Conservation (phyloP, 2,113 vertebrate species). For the Drymodes brunneopygia region DNA sequence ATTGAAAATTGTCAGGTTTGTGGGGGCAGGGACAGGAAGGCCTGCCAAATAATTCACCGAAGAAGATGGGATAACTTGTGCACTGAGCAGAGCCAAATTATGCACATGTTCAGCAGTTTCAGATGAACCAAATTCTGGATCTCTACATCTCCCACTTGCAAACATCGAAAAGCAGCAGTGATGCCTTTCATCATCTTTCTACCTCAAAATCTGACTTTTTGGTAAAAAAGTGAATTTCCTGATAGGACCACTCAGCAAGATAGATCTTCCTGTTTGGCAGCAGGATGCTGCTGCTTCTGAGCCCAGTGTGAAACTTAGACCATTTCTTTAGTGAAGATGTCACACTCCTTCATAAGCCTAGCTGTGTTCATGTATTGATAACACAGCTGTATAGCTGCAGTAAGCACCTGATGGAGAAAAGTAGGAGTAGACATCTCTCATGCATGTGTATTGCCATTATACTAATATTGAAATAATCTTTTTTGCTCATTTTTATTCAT, state of each 20-base stretch:
- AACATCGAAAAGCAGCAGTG: background rate
- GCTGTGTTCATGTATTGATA: background rate
- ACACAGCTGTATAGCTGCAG: background rate
- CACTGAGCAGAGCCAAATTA: slow-evolving; percentile 13
- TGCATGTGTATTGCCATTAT: background rate
- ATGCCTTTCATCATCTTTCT: background rate
- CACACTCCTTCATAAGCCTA: background rate
- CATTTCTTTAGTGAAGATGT: background rate
- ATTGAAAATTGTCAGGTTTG: background rate
- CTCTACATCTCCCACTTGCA: background rate
- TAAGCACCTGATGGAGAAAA: background rate
- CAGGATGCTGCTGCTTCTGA: background rate
- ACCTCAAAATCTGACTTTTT: background rate
- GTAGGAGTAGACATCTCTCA: background rate
- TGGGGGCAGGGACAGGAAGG: background rate
- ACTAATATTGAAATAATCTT: background rate
- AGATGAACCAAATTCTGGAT: background rate
- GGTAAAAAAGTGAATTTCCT: background rate
- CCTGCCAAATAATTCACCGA: slow-evolving; percentile 4
- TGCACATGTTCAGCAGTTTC: background rate
- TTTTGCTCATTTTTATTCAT: background rate
- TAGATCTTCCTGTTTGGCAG: background rate
- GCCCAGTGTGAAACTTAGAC: background rate
- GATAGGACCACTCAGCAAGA: background rate
- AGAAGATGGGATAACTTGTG: background rate